Conservation (phyloP, 2,888 invertebrate genomes). For the Synergus gifuensis region DNA sequence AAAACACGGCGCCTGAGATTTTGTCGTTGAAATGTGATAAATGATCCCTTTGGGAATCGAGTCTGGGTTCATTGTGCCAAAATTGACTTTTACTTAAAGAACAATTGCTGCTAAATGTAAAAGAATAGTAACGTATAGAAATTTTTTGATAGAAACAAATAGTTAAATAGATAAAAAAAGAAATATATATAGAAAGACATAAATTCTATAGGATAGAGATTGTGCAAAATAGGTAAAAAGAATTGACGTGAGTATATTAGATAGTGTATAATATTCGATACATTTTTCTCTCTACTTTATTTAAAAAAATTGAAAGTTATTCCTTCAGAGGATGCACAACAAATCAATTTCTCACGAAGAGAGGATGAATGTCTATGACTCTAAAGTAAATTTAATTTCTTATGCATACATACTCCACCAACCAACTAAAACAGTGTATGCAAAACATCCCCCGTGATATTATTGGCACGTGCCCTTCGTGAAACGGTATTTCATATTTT, state of each 20-base stretch:
- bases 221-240: too few relatives aligned
- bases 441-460: neutral
- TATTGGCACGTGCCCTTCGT: conserved; percentile 36
- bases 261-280: too few relatives aligned
- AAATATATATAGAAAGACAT: too few relatives aligned
- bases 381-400: conserved; percentile 5
- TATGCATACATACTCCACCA: neutral
- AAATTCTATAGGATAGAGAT: too few relatives aligned
- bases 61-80: neutral
- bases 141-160: too few relatives aligned
- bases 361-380: neutral
- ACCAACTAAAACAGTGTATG: conserved; percentile 3
- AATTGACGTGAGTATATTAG: too few relatives aligned
- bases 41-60: neutral
- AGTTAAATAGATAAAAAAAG: too few relatives aligned
- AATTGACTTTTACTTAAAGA: conserved; percentile 4
- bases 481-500: conserved; percentile 30
- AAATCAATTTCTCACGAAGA: conserved; percentile 11
- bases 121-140: too few relatives aligned
- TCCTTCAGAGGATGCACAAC: neutral
- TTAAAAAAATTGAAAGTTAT: too few relatives aligned
- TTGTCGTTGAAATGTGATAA: conserved; percentile 26
- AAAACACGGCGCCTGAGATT: conserved; percentile 11
- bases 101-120: too few relatives aligned
- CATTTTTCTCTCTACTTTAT: too few relatives aligned